These are phyloP conservation scores for Manacus vitellinus DNA, from an alignment of 2,113 vertebrate genomes.

Conservation along the genomic window DNA sequence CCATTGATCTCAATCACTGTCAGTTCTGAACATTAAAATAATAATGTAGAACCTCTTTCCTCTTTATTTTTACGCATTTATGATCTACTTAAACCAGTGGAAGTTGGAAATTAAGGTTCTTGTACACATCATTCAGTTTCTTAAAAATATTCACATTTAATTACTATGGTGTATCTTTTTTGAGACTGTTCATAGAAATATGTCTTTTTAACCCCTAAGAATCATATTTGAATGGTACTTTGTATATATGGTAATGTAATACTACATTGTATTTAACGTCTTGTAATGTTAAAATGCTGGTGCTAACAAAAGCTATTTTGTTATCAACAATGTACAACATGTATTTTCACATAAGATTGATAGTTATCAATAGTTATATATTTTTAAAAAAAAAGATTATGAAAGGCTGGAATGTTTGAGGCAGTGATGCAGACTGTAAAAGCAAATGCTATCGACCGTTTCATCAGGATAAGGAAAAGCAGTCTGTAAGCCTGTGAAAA, in stretches of 20 bases:
- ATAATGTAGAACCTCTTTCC: conserved; percentile 10
- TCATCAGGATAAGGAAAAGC: background rate
- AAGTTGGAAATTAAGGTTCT: conserved; percentile 1
- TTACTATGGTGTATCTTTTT: background rate
- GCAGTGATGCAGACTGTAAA: background rate
- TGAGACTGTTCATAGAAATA: background rate
- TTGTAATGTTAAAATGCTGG: background rate
- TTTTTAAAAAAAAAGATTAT: background rate
- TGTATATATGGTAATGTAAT: background rate
- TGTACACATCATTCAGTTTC: background rate
- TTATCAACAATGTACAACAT: background rate
- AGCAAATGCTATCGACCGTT: background rate
- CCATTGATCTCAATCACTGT: conserved; percentile 57
- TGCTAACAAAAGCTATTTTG: background rate
- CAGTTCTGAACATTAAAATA: conserved; percentile 36
- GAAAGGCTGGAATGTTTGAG: background rate
- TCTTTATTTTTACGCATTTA: conserved; percentile 1
- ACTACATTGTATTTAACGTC: background rate
- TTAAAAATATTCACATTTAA: background rate
- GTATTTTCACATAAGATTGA: background rate
- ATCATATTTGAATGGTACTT: background rate
- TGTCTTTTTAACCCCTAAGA: background rate
- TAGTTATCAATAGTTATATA: background rate
- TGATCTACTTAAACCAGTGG: background rate
- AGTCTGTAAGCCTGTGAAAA: background rate